These are phyloP conservation scores for Caenorhabditis tropicalis DNA, from an alignment of 1,140 invertebrate genomes.

Conservation along the genomic window DNA sequence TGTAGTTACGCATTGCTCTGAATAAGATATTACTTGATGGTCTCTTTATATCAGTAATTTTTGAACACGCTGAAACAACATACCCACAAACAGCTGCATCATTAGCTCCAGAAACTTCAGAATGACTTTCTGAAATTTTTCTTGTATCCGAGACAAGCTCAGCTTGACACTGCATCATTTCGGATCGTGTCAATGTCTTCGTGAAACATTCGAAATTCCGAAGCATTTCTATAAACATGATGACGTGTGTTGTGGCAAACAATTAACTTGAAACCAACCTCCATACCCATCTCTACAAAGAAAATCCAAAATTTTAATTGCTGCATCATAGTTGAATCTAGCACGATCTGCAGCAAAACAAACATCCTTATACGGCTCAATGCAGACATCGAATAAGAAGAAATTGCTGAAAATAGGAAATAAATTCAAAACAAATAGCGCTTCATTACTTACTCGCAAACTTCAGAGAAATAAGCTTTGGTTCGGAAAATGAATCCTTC, in stretches of 20 bases:
- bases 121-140: conserved; percentile 52
- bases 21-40: too few relatives aligned
- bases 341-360: conserved; percentile 56
- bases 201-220: conserved; percentile 59
- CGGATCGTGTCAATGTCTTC: conserved; percentile 55
- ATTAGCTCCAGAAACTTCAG: neutral
- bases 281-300: conserved; percentile 58
- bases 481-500: conserved; percentile 34
- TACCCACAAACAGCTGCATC: conserved; percentile 60
- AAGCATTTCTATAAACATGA: conserved; percentile 51
- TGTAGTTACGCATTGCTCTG: conserved; percentile 62
- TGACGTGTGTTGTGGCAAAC: neutral
- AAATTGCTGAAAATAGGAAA: conserved; percentile 55
- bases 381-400: conserved; percentile 60
- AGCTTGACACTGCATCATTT: conserved; percentile 63
- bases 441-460: neutral
- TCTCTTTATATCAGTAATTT: neutral
- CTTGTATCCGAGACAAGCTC: conserved; percentile 58
- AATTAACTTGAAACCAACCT: conserved; percentile 4
- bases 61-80: neutral
- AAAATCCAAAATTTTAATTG: conserved; percentile 58
- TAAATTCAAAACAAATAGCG: neutral
- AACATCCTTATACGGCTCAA: conserved; percentile 58
- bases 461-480: conserved; percentile 21
- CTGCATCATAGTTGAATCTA: conserved; percentile 54